Percentiles rank a stretch among this genome's conserved stretches.
Conservation (phyloP, 2,797 vertebrate species). For the Varecia variegata region DNA sequence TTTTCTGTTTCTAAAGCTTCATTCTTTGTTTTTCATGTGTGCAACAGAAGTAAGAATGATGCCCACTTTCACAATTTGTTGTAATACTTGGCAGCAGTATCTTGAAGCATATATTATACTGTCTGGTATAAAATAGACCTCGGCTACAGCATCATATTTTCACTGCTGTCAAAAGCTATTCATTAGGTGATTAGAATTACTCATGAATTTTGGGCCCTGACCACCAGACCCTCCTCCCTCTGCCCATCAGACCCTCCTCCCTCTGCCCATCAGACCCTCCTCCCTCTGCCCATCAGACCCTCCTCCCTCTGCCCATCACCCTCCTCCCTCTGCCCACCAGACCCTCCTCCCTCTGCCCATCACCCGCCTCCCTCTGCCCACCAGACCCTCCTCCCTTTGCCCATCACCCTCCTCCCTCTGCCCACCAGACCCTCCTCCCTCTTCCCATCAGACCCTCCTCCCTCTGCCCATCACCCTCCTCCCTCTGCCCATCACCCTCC, state of each 20-base stretch:
- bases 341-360: neutral
- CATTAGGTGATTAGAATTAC: neutral
- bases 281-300: neutral
- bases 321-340: too few relatives aligned
- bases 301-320: too few relatives aligned
- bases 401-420: neutral
- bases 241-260: neutral
- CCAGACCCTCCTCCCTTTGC: neutral
- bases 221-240: too few relatives aligned
- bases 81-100: neutral
- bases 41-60: neutral
- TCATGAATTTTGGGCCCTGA: neutral
- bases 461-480: neutral
- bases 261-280: neutral
- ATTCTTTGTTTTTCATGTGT: neutral
- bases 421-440: neutral
- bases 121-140: neutral
- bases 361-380: neutral
- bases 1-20: neutral
- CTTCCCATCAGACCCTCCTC: neutral
- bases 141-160: neutral
- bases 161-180: too few relatives aligned
- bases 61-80: neutral
- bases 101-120: rapidly evolving
- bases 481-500: too few relatives aligned